These are phyloP conservation scores for Sinohyriopsis cumingii DNA, from an alignment of 2,888 invertebrate species.

Conservation along the genomic window DNA sequence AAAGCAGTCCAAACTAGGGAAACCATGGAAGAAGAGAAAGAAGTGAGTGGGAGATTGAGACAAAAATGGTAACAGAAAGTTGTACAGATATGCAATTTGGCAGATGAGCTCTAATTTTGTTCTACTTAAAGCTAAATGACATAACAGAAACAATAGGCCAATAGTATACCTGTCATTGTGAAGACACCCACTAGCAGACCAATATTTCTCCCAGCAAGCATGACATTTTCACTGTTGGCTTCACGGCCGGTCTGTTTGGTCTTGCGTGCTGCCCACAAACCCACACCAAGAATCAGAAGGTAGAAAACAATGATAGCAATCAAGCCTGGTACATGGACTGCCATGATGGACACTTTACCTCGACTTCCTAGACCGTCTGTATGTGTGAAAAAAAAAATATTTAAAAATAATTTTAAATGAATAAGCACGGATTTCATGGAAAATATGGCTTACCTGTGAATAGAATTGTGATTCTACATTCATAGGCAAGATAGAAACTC, in stretches of 20 bases:
- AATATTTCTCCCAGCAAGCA: constrained; percentile 98
- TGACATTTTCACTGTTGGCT: constrained; percentile 88
- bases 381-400: no score
- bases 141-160: constrained; percentile 75
- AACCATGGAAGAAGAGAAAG: not conserved
- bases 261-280: constrained; percentile 97
- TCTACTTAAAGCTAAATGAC: not conserved
- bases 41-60: not conserved
- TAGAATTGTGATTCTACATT: no score
- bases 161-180: constrained; percentile 92
- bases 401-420: no score
- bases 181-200: constrained; percentile 97
- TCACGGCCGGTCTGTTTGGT: constrained; percentile 75
- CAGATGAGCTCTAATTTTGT: not conserved
- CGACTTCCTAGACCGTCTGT: no score
- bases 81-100: not conserved
- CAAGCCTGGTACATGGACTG: constrained; percentile 85
- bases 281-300: constrained; percentile 93
- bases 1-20: no score
- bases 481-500: no score
- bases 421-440: no score
- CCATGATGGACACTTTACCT: constrained; percentile 43
- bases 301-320: constrained; percentile 97
- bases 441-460: no score
- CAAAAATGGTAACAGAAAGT: not conserved